Evolutionary conservation across 1,140 invertebrate genomes (phyloP).

Genomic region (Diuraphis noxia): DNA sequence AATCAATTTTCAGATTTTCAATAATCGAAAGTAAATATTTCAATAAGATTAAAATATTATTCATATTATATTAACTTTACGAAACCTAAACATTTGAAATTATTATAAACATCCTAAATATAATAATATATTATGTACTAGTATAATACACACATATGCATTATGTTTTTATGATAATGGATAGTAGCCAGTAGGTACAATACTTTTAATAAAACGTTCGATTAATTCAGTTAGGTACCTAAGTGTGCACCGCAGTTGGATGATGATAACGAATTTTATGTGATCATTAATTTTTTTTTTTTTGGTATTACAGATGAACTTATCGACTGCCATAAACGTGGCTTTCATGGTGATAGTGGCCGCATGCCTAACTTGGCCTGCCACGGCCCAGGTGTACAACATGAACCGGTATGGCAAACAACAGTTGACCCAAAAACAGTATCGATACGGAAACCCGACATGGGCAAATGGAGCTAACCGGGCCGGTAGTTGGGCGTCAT

Average conservation of each 20-base stretch:
- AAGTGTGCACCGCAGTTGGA: not conserved
- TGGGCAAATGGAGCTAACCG: not conserved
- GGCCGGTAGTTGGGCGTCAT: not conserved
- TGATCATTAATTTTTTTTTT: not conserved
- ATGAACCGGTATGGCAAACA: slow-evolving; percentile 11
- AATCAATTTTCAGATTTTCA: too few relatives aligned
- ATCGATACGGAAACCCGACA: not conserved
- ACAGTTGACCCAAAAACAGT: not conserved
- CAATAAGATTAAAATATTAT: not conserved
- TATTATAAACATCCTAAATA: not conserved
- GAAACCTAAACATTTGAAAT: not conserved
- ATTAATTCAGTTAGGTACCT: not conserved
- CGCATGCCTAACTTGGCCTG: not conserved
- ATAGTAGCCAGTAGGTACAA: too few relatives aligned
- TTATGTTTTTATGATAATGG: not conserved
- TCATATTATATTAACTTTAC: not conserved
- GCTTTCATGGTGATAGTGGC: too few relatives aligned
- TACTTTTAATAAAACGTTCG: not conserved
- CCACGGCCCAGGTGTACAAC: not conserved
- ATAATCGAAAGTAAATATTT: too few relatives aligned
- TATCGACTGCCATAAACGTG: not conserved
- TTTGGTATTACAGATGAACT: not conserved
- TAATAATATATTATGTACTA: too few relatives aligned
- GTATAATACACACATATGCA: too few relatives aligned
- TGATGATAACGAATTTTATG: not conserved